Evolutionary conservation across 2,797 vertebrate species (phyloP).

Genomic region (Ispidina lecontei): DNA sequence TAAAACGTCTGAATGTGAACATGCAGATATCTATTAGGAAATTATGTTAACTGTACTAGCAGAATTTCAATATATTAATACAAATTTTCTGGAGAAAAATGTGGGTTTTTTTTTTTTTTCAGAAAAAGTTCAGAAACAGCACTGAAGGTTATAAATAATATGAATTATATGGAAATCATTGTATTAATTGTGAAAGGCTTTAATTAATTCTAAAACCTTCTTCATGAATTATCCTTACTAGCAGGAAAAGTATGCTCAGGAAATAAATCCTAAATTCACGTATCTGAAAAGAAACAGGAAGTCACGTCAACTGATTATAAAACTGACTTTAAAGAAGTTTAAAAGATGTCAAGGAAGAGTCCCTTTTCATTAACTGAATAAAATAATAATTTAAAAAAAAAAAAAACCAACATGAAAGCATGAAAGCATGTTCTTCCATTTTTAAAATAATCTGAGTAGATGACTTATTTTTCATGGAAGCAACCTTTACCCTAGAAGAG

Average conservation of each 20-base stretch:
- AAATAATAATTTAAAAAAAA: neutral
- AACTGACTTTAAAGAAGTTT: neutral
- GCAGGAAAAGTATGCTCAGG: neutral
- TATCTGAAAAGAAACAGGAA: neutral
- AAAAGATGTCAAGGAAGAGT: neutral
- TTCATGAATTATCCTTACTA: neutral
- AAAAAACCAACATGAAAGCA: no score
- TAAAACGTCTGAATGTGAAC: neutral
- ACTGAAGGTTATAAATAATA: neutral
- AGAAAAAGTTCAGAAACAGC: neutral
- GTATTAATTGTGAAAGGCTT: neutral
- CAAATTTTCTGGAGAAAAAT: neutral
- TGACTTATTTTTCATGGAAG: neutral
- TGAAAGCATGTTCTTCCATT: neutral
- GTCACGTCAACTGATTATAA: neutral
- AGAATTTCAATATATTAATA: neutral
- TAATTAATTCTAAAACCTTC: no score
- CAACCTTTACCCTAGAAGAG: slow-evolving; percentile 33
- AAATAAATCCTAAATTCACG: neutral
- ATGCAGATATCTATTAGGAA: neutral
- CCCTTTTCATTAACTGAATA: neutral
- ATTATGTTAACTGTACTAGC: neutral
- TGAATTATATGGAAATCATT: neutral
- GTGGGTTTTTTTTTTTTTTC: accelerated
- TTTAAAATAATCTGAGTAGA: neutral